Base-by-base conservation (phyloP, 2,888 invertebrate species). In the Dione vanillae region DNA sequence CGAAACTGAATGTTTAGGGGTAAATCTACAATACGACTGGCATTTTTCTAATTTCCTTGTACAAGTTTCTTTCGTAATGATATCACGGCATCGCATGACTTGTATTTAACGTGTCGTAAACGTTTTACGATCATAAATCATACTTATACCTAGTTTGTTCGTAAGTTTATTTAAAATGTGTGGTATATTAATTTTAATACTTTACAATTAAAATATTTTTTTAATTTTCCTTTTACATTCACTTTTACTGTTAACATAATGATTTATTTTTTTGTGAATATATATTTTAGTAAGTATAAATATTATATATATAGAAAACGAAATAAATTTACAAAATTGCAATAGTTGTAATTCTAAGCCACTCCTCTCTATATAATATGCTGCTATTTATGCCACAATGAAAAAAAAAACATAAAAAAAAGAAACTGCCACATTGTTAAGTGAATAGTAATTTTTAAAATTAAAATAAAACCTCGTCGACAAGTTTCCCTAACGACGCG, bases 31-130 rank as follows among this genome's bases (percentile, higher is more conserved):
- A 74, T 74, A 73, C 75, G 74, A 79, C 78, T 80, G 79, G 69
- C 76, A 77, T 77, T 74, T 67, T 75, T 78, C 75, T 79, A 80
- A 74, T 80, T 82, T 80, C 72, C 77, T 41, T 76, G 77, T 77
- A 77, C 76, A 76, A 79, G 75, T 76, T 89, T 84, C 82, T 83
- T 87, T 85, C 82, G 82, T 80, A 77, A 79, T 82, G 84, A 87
- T 89, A 91, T 85, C 80, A 90, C 83, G 82, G 85, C 83, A 85
- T 92, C 83, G 92, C 92, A 88, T 92, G 91, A 86, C 83, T 75
- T 79, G 78, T 82, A 79, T 82, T 78, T 76, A 79, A 79, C 85
- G 76, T 71, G 78, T 85, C 73, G 79, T 77, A 80, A 87, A 89
- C 88, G 80, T 80, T 88, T 74, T 70, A 27, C 27, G 27, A 37